Base-by-base conservation (phyloP, 2,113 vertebrate genomes). In the Brachyistius frenatus region DNA sequence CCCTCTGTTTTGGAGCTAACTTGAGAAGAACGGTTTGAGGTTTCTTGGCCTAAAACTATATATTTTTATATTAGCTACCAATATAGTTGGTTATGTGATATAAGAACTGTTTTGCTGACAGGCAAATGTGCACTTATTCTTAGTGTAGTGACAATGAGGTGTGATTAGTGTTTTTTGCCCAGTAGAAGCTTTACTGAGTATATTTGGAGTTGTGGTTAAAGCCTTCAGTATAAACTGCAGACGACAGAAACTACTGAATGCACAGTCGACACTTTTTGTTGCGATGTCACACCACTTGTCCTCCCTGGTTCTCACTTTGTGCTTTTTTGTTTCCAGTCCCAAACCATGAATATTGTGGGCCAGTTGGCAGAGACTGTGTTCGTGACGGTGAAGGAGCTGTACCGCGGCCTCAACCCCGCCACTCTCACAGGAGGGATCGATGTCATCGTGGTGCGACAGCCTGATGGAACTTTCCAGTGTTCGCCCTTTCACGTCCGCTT, bases 401-500 rank as follows among this genome's bases (percentile, higher is more conserved):
- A 99, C 88, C 91, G 8, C 0, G 96, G 97, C 0, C 94, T 99
- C 35, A 99, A 99, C 92, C 96, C 98, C 0, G 96, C 97, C 86
- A 99, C 96, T 0, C 94, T 99, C 68, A 96, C 95, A 0, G 98
- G 98, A 0, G 95, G 96, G 73, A 99, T 99, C 0, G 97, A 99
- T 0, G 96, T 99, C 64, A 91, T 99, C 0, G 96, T 99, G 80
- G 97, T 99, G 78, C 94, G 92, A n/a, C 98, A 99, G 91, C 93
- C 89, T 0, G 96, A 99, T 13, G 96, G 96, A 49, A 96, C 96
- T 2, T 96, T 96, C 88, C 95, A 93, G 35, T 98, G 98, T 79
- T 99, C 98, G 0, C 98, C 98, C 0, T 99, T 99, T 35, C 97
- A 99, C 0, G 96, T 99, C 50, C 96, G 96, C 52, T 99, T 99